Evolutionary conservation across 2,797 vertebrate genomes (phyloP).

Genomic region (Thamnophis elegans): DNA sequence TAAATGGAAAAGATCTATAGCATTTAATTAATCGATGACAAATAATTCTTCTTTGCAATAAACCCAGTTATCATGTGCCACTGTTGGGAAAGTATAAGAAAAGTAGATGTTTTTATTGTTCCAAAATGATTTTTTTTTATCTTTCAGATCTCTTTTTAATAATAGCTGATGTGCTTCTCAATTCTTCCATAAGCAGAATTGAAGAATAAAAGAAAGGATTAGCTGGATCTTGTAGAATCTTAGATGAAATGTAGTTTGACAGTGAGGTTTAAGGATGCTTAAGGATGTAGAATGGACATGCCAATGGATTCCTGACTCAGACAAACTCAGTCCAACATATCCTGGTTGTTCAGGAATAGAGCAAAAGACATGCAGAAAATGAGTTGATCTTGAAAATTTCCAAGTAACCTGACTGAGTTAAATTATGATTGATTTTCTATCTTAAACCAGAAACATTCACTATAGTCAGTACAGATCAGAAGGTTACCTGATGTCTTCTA

Average conservation of each 20-base stretch:
- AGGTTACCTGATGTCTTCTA: background rate
- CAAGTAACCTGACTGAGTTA: background rate
- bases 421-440: background rate
- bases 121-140: background rate
- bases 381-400: background rate
- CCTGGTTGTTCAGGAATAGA: background rate
- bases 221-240: background rate
- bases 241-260: background rate
- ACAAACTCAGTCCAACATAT: background rate
- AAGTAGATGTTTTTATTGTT: slow-evolving; percentile 7
- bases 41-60: background rate
- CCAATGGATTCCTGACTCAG: background rate
- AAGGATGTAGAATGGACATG: background rate
- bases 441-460: background rate
- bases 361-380: background rate
- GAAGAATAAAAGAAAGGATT: background rate
- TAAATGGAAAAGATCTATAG: slow-evolving; percentile 39
- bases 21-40: slow-evolving; percentile 15
- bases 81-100: background rate
- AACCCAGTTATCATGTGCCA: background rate
- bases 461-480: background rate
- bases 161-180: background rate
- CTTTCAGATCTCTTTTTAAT: background rate
- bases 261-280: background rate
- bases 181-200: slow-evolving; percentile 1